phyloP scores from a whole-genome alignment of 2,888 invertebrate species.

The Phanerotoma sp. region DNA sequence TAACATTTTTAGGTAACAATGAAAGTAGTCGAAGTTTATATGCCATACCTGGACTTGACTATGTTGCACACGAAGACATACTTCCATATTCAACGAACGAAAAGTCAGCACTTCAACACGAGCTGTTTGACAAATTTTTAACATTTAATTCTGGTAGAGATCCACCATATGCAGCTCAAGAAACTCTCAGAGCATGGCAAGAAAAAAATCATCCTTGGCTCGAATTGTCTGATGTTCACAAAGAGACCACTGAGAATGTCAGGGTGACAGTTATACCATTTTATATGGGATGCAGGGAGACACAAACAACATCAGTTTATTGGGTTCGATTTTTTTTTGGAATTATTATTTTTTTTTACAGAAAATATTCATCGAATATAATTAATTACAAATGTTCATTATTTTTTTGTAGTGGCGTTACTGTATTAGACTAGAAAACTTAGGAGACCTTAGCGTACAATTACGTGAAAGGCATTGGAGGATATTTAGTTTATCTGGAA shows the following conservation, averaged over 20 bases:
- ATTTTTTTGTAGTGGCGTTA: constrained; percentile 82
- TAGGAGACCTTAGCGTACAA: constrained; percentile 86
- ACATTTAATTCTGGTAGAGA: constrained; percentile 78
- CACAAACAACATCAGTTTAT: constrained; percentile 88
- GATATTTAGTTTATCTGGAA: constrained; percentile 92
- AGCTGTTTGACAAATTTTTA: constrained; percentile 95
- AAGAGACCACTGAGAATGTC: constrained; percentile 95
- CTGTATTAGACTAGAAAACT: constrained; percentile 94
- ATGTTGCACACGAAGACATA: constrained; percentile 97
- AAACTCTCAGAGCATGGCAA: constrained; percentile 93
- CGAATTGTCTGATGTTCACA: constrained; percentile 94
- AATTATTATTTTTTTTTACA: too few species aligned
- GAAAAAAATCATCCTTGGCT: constrained; percentile 98
- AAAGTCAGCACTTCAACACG: constrained; percentile 88
- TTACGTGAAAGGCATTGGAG: constrained; percentile 97
- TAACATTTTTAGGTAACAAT: constrained; percentile 95
- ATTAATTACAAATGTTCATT: background rate
- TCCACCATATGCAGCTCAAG: constrained; percentile 85
- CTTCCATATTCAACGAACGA: constrained; percentile 91
- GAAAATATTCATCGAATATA: too few species aligned
- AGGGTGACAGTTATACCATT: constrained; percentile 98
- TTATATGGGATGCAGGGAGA: constrained; percentile 94
- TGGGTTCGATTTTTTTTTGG: too few species aligned
- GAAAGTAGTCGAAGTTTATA: constrained; percentile 93
- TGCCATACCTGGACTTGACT: constrained; percentile 96